Evolutionary conservation across 2,113 vertebrate species (phyloP), one percentile per base, ranked within the genome.

Genomic region (Tinamus guttatus): DNA sequence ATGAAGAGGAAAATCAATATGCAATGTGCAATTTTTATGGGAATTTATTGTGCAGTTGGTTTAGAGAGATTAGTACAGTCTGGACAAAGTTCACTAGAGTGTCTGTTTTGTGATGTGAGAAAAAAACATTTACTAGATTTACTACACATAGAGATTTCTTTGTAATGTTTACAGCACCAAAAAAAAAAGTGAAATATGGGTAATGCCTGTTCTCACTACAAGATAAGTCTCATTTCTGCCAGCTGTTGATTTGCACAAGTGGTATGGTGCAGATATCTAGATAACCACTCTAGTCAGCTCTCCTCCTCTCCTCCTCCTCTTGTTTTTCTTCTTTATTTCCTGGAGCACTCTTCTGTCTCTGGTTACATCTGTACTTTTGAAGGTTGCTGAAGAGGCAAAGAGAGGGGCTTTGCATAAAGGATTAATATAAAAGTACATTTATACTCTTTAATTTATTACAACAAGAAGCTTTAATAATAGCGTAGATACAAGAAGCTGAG

Each of bases 231-330:
- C 36, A 5, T 25, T 47, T 47, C 22, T 49, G 8, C 0, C 1
- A 73, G 52, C 16, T 34, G 20, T 51, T 5, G 0, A 2, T 58
- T 34, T 52, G 6, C 11, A 4, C 5, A 12, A 25, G 16, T 30
- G 2, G 36, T 54, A 27, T 8, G 3, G 3, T 38, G 21, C 11
- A 49, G 21, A 22, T 22, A 49, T 68, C 14, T 43, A 17, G 28
- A 9, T 6, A 11, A 2, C 6, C 4, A 0, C 6, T 71, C 25
- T 13, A 59, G 21, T 14, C 7, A 2, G 7, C 40, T 41, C 13
- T 41, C 13, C 40, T 17, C 16, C 16, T 45, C 16, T 14, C 43
- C 15, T 17, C 18, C 18, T 17, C 15, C 16, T 19, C 16, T 45
- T 45, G 17, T 45, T 19, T 16, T 19, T 18, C 8, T 45, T 17